Percentiles rank a stretch among this genome's conserved stretches.
Evolutionary conservation across 2,797 vertebrate species (phyloP).

Genomic region (Kryptolebias ocellatus): DNA sequence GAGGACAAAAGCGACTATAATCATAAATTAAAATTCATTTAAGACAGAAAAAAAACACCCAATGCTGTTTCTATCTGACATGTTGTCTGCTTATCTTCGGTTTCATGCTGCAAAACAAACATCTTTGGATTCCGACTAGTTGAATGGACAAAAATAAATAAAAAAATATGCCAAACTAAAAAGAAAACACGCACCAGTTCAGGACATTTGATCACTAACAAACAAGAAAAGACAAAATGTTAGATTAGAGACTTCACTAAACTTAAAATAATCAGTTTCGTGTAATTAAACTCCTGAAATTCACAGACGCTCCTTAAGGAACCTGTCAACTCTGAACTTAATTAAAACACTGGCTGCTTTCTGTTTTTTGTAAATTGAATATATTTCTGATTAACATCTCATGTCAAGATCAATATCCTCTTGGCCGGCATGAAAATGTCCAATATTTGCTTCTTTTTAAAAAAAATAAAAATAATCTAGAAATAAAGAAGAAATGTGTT

Average conservation of each 20-base stretch:
- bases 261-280: too few relatives aligned
- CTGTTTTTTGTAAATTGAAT: neutral
- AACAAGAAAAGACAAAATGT: too few relatives aligned
- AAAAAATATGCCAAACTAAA: neutral
- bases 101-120: neutral
- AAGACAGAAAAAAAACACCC: too few relatives aligned
- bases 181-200: neutral
- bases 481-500: constrained; percentile 33
- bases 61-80: too few relatives aligned
- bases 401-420: neutral
- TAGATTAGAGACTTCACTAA: too few relatives aligned
- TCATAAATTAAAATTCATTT: too few relatives aligned
- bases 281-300: neutral
- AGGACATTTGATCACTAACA: too few relatives aligned
- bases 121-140: neutral
- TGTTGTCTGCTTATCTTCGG: neutral
- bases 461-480: neutral
- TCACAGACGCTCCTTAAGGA: neutral
- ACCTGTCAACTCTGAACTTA: neutral
- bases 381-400: neutral
- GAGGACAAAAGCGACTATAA: too few relatives aligned
- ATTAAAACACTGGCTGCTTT: neutral
- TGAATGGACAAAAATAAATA: neutral
- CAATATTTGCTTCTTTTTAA: neutral
- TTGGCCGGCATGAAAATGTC: neutral